Evolutionary conservation across 2,888 invertebrate genomes (phyloP).

Genomic region (Diarsia rubi): DNA sequence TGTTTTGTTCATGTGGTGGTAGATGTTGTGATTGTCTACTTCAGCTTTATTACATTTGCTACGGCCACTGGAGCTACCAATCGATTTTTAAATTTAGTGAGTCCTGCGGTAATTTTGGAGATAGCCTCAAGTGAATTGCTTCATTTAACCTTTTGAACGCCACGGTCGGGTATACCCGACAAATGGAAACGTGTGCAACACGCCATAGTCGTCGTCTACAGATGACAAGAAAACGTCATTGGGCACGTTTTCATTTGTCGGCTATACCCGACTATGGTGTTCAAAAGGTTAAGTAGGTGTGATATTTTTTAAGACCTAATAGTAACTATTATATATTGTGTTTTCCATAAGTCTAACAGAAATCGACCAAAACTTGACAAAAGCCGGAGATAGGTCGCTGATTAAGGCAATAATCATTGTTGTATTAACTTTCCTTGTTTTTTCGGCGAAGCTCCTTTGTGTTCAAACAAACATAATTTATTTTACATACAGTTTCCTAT

Average conservation of each 20-base stretch:
- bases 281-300: no score
- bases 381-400: neutral
- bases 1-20: neutral
- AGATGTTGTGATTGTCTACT: neutral
- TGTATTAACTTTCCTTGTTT: neutral
- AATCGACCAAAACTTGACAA: neutral
- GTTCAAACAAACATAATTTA: conserved; percentile 18
- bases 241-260: no score
- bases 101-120: neutral
- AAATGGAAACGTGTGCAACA: no score
- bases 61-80: neutral
- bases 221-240: no score
- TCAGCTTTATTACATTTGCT: neutral
- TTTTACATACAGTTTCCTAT: conserved; percentile 20
- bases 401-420: conserved; percentile 1
- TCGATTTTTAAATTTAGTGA: neutral
- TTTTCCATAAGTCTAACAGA: neutral
- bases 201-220: no score
- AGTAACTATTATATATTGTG: neutral
- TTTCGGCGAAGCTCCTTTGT: conserved; percentile 17
- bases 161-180: no score
- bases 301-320: neutral
- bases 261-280: no score
- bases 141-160: no score
- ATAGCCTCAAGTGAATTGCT: neutral